A percentile compares a stretch with the other conserved stretches of the same genome.
Conservation (phyloP, 2,888 invertebrate species). For the Agrochola macilenta region DNA sequence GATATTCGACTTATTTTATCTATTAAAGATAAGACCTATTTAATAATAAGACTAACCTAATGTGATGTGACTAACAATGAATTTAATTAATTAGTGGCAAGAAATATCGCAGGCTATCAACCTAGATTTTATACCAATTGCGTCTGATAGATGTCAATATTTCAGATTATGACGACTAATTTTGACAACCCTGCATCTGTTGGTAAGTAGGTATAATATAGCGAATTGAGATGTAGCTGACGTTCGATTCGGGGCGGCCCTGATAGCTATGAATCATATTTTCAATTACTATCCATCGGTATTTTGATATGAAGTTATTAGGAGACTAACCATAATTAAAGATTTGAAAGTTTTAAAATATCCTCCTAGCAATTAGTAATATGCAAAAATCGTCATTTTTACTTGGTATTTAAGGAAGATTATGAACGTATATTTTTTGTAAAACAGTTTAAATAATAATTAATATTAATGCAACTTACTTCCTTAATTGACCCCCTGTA, state of each 20-base stretch:
- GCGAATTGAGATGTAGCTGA: constrained; percentile 62
- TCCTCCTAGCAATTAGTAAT: neutral
- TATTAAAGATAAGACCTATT: no score
- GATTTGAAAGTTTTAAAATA: neutral
- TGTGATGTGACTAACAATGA: no score
- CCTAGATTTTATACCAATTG: neutral
- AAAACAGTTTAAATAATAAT: constrained; percentile 8
- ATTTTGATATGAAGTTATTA: constrained; percentile 63
- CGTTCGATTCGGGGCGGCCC: constrained; percentile 48
- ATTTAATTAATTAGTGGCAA: neutral
- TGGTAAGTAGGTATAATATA: constrained; percentile 42
- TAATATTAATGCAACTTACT: constrained; percentile 43
- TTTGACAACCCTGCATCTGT: constrained; percentile 53
- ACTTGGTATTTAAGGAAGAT: neutral
- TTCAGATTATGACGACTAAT: neutral
- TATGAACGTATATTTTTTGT: constrained; percentile 11
- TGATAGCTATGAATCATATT: constrained; percentile 59
- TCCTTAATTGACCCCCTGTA: constrained; percentile 49
- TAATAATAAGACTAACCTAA: neutral
- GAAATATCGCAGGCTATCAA: neutral
- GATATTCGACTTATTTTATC: no score
- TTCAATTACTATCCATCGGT: constrained; percentile 60
- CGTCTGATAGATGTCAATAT: neutral
- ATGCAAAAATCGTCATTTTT: neutral
- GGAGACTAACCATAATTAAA: constrained; percentile 14